Evolutionary conservation across 1,140 invertebrate species (phyloP).

Genomic region (Calycopis cecrops): DNA sequence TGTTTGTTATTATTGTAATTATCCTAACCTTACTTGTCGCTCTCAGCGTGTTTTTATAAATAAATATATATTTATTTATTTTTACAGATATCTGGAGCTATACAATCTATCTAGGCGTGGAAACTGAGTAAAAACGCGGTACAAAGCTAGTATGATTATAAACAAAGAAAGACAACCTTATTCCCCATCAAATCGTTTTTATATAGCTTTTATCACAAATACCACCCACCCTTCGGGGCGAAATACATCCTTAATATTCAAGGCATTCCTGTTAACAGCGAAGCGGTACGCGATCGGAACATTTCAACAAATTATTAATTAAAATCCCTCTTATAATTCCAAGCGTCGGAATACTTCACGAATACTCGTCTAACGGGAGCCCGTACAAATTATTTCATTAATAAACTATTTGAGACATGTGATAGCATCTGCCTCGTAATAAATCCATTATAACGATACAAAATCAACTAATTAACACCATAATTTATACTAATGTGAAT

Average conservation of each 20-base stretch:
- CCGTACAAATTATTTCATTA: constrained; percentile 56
- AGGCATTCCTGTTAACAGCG: too few species aligned
- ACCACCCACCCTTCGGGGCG: neutral
- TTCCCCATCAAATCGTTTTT: too few species aligned
- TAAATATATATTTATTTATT: too few species aligned
- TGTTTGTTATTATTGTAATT: too few species aligned
- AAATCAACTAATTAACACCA: constrained; percentile 35
- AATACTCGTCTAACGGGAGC: constrained; percentile 44
- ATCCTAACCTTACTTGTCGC: too few species aligned
- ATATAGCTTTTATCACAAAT: neutral
- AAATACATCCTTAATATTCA: too few species aligned
- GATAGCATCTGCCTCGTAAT: constrained; percentile 49
- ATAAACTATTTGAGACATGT: constrained; percentile 40
- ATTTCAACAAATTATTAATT: constrained; percentile 45
- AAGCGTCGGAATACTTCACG: constrained; percentile 36
- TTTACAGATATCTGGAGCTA: too few species aligned
- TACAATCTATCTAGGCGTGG: too few species aligned
- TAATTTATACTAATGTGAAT: constrained; percentile 29
- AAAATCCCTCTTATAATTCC: constrained; percentile 34
- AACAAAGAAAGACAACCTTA: too few species aligned
- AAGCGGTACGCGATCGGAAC: neutral
- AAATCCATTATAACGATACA: constrained; percentile 43
- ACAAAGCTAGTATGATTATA: too few species aligned
- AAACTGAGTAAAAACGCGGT: too few species aligned
- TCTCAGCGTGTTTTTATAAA: too few species aligned